These are phyloP conservation scores for Alouatta palliata DNA, from an alignment of 2,113 vertebrate species.

Conservation along the genomic window DNA sequence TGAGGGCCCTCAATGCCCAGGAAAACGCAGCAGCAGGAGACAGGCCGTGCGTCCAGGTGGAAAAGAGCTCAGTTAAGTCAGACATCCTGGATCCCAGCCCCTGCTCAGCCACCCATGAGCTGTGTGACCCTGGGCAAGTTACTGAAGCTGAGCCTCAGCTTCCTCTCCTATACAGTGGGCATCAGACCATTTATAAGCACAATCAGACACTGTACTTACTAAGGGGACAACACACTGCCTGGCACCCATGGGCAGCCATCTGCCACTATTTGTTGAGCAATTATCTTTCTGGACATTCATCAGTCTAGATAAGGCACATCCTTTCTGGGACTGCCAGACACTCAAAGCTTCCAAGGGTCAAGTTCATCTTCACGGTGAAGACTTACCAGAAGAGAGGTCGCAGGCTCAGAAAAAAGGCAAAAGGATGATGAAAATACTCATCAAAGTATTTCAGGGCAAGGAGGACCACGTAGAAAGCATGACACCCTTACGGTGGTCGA, in stretches of 20 bases:
- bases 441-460: not conserved
- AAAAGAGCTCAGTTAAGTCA: not conserved
- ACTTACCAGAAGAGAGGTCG: not conserved
- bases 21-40: not conserved
- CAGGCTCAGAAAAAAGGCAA: not conserved
- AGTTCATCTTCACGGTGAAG: not conserved
- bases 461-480: not conserved
- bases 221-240: not conserved
- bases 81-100: not conserved
- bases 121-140: not conserved
- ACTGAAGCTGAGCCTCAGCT: not conserved
- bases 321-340: not conserved
- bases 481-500: not conserved
- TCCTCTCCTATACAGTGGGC: not conserved
- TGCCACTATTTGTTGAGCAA: not conserved
- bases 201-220: not conserved
- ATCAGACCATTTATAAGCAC: not conserved
- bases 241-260: not conserved
- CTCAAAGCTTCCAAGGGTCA: not conserved
- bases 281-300: not conserved
- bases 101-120: not conserved
- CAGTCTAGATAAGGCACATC: not conserved
- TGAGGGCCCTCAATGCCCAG: not conserved
- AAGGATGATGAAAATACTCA: not conserved
- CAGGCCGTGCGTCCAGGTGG: fast-evolving